Percentiles rank a stretch among this genome's conserved stretches.
phyloP scores from a whole-genome alignment of 2,113 vertebrate genomes.

The Bathybates hornii region DNA sequence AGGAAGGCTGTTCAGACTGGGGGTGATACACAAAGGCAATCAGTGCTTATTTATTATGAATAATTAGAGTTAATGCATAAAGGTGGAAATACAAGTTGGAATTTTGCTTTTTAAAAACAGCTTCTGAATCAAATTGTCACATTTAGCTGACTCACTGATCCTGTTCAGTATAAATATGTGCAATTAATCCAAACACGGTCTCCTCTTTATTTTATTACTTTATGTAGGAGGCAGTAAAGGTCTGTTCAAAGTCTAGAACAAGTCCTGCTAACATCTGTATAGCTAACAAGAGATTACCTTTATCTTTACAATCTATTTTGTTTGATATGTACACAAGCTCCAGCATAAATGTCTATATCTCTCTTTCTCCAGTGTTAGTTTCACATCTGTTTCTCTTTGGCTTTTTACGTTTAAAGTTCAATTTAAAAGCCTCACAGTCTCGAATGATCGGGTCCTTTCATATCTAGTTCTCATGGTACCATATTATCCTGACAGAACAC shows the following conservation, averaged over 20 bases:
- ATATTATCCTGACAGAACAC: not conserved
- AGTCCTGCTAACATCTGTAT: not conserved
- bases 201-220: not conserved
- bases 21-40: not conserved
- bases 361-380: not conserved
- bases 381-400: not conserved
- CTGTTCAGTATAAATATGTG: not conserved
- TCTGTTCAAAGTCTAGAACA: not conserved
- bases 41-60: not conserved
- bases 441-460: not conserved
- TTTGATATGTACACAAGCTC: not conserved
- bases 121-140: not conserved
- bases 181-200: not conserved
- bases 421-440: not conserved
- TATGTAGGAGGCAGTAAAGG: not conserved
- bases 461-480: not conserved
- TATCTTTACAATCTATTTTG: not conserved
- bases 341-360: not conserved
- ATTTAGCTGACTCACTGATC: not conserved
- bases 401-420: not conserved
- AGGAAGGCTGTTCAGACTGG: not conserved
- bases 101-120: not conserved
- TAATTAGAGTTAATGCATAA: not conserved
- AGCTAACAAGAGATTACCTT: not conserved
- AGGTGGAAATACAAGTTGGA: not conserved